Base-by-base conservation (phyloP, 2,888 invertebrate species). In the Buathra laborator region DNA sequence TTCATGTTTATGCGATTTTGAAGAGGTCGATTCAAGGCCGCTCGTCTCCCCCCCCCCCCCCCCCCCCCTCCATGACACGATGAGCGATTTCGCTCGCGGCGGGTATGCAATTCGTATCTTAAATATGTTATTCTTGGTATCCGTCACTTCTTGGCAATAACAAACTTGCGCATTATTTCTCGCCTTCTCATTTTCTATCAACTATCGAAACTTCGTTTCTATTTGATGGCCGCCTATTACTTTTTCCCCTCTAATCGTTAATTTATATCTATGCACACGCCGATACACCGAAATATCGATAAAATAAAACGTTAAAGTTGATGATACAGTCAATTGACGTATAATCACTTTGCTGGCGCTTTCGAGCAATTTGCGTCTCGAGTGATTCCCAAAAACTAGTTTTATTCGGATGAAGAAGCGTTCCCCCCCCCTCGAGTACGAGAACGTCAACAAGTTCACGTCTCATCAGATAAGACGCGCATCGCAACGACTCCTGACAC, bases 61-160 rank as follows among this genome's bases (percentile, higher is more conserved):
- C 77, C 53, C 70, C 43, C 62, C 12, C n/a, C 43, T 9, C 62
- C 51, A 24, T 24, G 62, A 46, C 24, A 12, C 53, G 37, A 64
- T 24, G 66, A 77, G 24, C 68, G 62, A 70, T 14, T 77, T 5
- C 16, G 29, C 44, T 53, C 51, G 74, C 12, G 37, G n/a, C 29
- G 48, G 24, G 44, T 46, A 56, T 56, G 51, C 64, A 56, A 43
- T 56, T 56, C 37, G 68, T 56, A 19, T 24, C 56, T 70, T 16
- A 51, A 14, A 51, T 71, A 44, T 77, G 64, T 76, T 82, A 82
- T 82, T 82, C 70, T 77, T 66, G 82, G 64, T 75, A 44, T 81
- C 75, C 24, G 71, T 71, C 51, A 46, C 70, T 71, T 82, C 64
- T 82, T 82, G 82, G 82, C 76, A 82, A 24, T 4, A 66, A 71